Evolutionary conservation across 2,888 invertebrate genomes (phyloP).

Genomic region (Pogonocherus hispidulus): DNA sequence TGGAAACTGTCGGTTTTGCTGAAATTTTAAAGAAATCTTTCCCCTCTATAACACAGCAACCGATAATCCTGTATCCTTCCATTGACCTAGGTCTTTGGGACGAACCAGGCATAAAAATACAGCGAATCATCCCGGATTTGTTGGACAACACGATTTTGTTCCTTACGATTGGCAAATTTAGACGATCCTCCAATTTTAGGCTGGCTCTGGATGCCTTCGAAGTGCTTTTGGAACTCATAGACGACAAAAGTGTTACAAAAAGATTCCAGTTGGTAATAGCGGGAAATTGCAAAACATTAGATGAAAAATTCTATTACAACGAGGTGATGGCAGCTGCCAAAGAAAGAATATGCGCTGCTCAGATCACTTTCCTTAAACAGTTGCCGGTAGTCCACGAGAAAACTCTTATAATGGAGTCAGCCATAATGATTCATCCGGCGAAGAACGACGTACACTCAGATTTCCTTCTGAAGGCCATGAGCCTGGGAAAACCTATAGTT

Average conservation of each 20-base stretch:
- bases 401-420: slow-evolving; percentile 60
- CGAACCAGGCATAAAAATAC: slow-evolving; percentile 58
- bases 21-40: slow-evolving; percentile 61
- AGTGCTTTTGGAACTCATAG: slow-evolving; percentile 56
- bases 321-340: slow-evolving; percentile 58
- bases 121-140: slow-evolving; percentile 62
- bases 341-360: slow-evolving; percentile 59
- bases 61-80: slow-evolving; percentile 58
- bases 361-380: slow-evolving; percentile 62
- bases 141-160: slow-evolving; percentile 59
- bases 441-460: slow-evolving; percentile 62
- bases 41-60: slow-evolving; percentile 54
- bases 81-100: slow-evolving; percentile 62
- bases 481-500: slow-evolving; percentile 61
- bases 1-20: slow-evolving; percentile 59
- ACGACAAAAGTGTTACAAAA: slow-evolving; percentile 55
- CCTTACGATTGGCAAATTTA: slow-evolving; percentile 61
- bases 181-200: slow-evolving; percentile 61
- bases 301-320: slow-evolving; percentile 59
- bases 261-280: slow-evolving; percentile 62
- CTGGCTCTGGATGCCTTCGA: slow-evolving; percentile 63
- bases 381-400: slow-evolving; percentile 62
- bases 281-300: slow-evolving; percentile 57
- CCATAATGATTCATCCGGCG: slow-evolving; percentile 61
- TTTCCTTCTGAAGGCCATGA: slow-evolving; percentile 61